Evolutionary conservation across 2,797 vertebrate genomes (phyloP).

Genomic region (Gambelia wislizenii): DNA sequence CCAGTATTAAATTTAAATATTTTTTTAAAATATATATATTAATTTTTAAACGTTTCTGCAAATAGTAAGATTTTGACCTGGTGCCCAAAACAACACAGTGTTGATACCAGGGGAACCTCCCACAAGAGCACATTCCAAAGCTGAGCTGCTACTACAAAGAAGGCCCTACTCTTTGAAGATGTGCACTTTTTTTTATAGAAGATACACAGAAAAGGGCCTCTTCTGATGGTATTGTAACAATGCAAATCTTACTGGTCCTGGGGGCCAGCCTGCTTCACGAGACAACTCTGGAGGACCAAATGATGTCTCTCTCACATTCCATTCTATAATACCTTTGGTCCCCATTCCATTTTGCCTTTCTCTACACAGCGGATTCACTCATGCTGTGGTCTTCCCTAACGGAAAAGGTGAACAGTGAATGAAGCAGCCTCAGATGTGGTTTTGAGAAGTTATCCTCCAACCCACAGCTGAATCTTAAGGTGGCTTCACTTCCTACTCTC

Average conservation of each 20-base stretch:
- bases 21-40: background rate
- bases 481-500: background rate
- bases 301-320: background rate
- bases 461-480: background rate
- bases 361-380: background rate
- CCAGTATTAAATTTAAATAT: background rate
- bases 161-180: background rate
- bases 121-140: background rate
- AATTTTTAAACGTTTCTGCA: background rate
- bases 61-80: background rate
- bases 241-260: background rate
- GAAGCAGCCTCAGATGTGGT: background rate
- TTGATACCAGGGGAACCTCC: background rate
- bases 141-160: background rate
- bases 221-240: background rate
- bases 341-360: background rate
- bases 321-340: background rate
- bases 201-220: background rate
- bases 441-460: background rate
- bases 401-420: background rate
- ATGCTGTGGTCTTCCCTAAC: background rate
- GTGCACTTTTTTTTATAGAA: background rate
- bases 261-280: background rate
- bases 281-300: background rate
- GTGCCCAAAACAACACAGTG: background rate